phyloP scores from a whole-genome alignment of 2,888 invertebrate genomes.

The Geotrupes spiniger region DNA sequence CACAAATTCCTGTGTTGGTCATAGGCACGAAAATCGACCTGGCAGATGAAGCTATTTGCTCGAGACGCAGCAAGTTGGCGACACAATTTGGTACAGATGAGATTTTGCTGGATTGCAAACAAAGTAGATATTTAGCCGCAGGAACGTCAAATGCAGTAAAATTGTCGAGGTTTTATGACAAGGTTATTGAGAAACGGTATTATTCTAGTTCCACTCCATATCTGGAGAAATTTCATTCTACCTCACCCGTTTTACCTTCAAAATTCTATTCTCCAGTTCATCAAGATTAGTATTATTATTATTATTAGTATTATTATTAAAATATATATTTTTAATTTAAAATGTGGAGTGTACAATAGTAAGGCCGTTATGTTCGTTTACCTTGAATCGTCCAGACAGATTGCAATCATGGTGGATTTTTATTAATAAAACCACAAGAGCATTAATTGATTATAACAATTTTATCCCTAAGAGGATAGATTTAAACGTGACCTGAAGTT shows the following conservation, averaged over 20 bases:
- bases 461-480: too few species aligned
- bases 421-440: too few species aligned
- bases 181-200: constrained; percentile 62
- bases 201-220: constrained; percentile 43
- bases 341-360: too few species aligned
- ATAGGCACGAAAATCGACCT: constrained; percentile 92
- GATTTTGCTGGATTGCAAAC: constrained; percentile 77
- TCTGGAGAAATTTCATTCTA: constrained; percentile 42
- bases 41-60: constrained; percentile 70
- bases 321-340: not conserved
- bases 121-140: constrained; percentile 81
- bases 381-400: too few species aligned
- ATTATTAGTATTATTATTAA: not conserved
- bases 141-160: constrained; percentile 94
- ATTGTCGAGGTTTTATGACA: constrained; percentile 91
- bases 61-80: constrained; percentile 66
- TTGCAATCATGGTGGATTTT: too few species aligned
- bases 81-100: constrained; percentile 93
- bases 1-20: constrained; percentile 90
- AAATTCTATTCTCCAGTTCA: constrained; percentile 46
- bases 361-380: too few species aligned
- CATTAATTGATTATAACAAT: too few species aligned
- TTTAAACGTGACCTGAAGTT: too few species aligned
- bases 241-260: constrained; percentile 41
- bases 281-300: constrained; percentile 34